Percentiles rank a stretch among this genome's conserved stretches.
phyloP scores from a whole-genome alignment of 2,113 vertebrate species.

The Nettapus auritus region DNA sequence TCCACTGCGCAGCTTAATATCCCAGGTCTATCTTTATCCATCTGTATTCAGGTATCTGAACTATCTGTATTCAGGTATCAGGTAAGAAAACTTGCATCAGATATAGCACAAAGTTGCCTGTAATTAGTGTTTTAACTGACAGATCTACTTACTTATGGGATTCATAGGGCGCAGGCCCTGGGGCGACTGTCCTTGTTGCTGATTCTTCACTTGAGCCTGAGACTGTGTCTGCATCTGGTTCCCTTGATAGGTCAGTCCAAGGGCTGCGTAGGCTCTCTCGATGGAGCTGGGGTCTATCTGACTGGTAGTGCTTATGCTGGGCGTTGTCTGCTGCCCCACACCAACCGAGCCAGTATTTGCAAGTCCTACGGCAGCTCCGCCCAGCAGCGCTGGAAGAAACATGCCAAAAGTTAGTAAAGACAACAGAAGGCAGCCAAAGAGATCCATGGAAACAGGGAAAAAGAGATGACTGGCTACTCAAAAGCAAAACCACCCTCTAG shows the following conservation, averaged over 20 bases:
- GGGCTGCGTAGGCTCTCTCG: conserved; percentile 95
- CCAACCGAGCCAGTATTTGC: conserved; percentile 86
- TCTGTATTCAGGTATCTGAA: neutral
- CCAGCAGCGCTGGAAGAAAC: conserved; percentile 85
- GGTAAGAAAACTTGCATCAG: neutral
- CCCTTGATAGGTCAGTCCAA: conserved; percentile 95
- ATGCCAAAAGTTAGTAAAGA: neutral
- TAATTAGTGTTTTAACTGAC: neutral
- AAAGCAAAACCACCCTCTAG: neutral
- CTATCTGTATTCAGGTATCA: neutral
- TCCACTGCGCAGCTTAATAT: neutral
- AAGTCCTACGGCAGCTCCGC: conserved; percentile 85
- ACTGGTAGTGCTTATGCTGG: conserved; percentile 89
- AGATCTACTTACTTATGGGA: conserved; percentile 82
- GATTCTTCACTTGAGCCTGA: conserved; percentile 83
- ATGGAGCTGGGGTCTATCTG: conserved; percentile 99
- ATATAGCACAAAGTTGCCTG: neutral
- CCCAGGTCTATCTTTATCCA: neutral
- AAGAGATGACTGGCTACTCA: neutral
- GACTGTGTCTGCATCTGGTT: conserved; percentile 90
- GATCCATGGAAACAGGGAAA: neutral
- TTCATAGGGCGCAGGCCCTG: conserved; percentile 89
- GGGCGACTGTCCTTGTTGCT: conserved; percentile 81
- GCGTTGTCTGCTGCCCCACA: conserved; percentile 85
- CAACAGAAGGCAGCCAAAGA: neutral